Evolutionary conservation across 2,888 invertebrate genomes (phyloP), one percentile per base, ranked within the genome.

Genomic region (Pammene aurita): DNA sequence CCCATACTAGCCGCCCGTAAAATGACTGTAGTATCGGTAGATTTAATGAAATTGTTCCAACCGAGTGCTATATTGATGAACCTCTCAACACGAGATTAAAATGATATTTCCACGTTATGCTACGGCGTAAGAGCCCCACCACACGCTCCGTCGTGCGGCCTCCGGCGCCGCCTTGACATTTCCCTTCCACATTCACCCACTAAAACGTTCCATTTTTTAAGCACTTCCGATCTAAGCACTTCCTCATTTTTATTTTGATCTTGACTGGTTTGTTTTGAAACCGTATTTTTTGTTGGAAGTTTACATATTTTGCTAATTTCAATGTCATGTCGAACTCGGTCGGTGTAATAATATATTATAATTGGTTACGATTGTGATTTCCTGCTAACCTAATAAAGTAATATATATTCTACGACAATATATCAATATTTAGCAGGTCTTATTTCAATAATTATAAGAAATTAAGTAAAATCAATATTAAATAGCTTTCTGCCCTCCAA

Each of bases 141-240:
- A 46, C 44, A 14, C 42, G 44, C n/a, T 9, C n/a, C 57, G 55
- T 50, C 56, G 54, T 72, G 71, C 71, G 77, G 75, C 81, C 83
- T 89, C 87, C 88, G 81, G 68, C 67, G 73, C 74, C 76, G 77
- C 92, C 92, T 92, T 92, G 92, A 91, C 92, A 91, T 92, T 91
- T 89, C 88, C 77, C 78, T 74, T 77, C 82, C 84, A 84, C 86
- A 83, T 84, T 88, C 84, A 80, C 84, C 78, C 79, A 77, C 82
- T 84, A 83, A 85, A 84, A 82, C 86, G 87, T 88, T 90, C 85
- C 82, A 87, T 87, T 90, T 91, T 86, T 83, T 84, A 85, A 78
- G 79, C 80, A 89, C 90, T 92, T 92, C 91, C 92, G 91, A 89
- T 84, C 80, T 79, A 76, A 78, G 74, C 72, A 86, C 87, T 92